Conservation (phyloP, 1,140 invertebrate genomes). For the Carcinoscorpius rotundicauda region DNA sequence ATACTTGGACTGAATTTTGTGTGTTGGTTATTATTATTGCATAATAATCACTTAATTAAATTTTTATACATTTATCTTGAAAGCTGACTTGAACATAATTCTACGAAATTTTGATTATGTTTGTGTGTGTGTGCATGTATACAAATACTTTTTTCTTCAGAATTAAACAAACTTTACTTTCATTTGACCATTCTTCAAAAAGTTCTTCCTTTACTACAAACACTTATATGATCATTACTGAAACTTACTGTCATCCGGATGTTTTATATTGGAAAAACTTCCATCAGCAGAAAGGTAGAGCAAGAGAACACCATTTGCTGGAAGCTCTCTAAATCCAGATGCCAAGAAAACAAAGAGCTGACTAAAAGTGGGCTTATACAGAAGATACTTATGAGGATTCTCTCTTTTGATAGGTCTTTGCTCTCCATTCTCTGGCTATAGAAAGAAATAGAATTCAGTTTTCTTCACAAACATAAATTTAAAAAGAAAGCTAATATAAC, state of each 20-base stretch:
- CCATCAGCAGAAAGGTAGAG: conserved; percentile 91
- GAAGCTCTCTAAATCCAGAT: conserved; percentile 82
- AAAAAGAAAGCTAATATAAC: not conserved
- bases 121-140: too few relatives aligned
- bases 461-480: too few relatives aligned
- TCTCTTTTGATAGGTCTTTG: conserved; percentile 48
- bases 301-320: conserved; percentile 74
- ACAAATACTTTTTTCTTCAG: too few relatives aligned
- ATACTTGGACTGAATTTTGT: too few relatives aligned
- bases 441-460: not conserved
- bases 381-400: conserved; percentile 93
- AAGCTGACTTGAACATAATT: too few relatives aligned
- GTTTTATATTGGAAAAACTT: conserved; percentile 72
- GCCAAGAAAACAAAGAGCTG: conserved; percentile 87
- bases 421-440: conserved; percentile 48
- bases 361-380: conserved; percentile 89
- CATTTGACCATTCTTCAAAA: too few relatives aligned
- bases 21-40: too few relatives aligned
- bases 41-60: too few relatives aligned
- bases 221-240: not conserved
- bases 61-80: too few relatives aligned
- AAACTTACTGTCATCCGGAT: conserved; percentile 42
- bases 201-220: not conserved
- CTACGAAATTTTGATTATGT: too few relatives aligned
- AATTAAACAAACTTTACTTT: too few relatives aligned